Evolutionary conservation across 1,140 invertebrate genomes (phyloP).

Genomic region (Macrosteles quadrilineatus): DNA sequence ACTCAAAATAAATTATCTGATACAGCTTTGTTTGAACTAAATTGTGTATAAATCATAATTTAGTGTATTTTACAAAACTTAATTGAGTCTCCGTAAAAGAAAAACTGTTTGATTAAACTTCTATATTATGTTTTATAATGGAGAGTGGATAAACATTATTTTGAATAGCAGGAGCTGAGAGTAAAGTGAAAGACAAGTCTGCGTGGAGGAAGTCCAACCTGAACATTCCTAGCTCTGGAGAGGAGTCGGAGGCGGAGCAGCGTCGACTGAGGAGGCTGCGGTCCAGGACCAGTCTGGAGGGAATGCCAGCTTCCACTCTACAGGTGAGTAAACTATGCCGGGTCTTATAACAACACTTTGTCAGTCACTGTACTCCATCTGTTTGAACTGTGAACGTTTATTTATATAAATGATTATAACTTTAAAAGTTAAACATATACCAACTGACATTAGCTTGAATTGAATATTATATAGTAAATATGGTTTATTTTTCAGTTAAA

Average conservation of each 20-base stretch:
- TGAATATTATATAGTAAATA: no score
- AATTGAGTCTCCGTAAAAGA: no score
- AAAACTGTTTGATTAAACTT: no score
- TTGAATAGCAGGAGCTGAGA: slow-evolving; percentile 73
- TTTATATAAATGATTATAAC: no score
- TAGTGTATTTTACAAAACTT: no score
- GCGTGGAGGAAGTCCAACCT: slow-evolving; percentile 73
- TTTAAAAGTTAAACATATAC: no score
- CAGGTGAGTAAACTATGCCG: slow-evolving; percentile 47
- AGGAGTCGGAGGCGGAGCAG: slow-evolving; percentile 54
- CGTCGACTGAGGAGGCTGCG: slow-evolving; percentile 54
- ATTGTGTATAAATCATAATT: no score
- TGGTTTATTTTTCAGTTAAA: not conserved
- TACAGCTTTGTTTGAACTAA: no score
- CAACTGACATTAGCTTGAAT: no score
- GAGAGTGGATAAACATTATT: no score
- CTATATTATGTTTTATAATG: no score
- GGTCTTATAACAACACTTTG: not conserved
- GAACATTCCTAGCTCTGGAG: slow-evolving; percentile 62
- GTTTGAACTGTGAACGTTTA: not conserved
- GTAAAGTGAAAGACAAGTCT: slow-evolving; percentile 72
- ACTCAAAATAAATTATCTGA: no score
- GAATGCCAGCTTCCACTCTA: slow-evolving; percentile 50
- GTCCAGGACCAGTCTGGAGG: slow-evolving; percentile 53
- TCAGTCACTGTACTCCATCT: not conserved